phyloP scores from a whole-genome alignment of 2,113 vertebrate genomes.

The Cinclus cinclus region DNA sequence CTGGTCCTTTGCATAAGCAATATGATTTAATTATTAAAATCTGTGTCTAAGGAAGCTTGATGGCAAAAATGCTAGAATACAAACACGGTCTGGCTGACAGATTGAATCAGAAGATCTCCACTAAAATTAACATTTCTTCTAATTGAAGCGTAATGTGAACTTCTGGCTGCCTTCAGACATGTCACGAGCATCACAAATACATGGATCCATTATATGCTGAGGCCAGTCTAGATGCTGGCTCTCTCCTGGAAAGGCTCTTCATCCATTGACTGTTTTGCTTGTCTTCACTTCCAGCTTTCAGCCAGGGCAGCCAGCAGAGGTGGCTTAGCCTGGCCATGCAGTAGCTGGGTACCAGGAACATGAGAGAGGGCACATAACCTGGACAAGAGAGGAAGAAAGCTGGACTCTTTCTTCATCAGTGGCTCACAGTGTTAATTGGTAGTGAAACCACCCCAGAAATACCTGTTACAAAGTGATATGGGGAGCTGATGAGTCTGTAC shows the following conservation, averaged over 20 bases:
- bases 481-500: neutral
- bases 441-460: neutral
- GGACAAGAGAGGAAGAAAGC: neutral
- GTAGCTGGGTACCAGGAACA: rapidly evolving
- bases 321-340: neutral
- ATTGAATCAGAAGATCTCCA: neutral
- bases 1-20: neutral
- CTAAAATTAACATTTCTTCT: neutral
- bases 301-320: neutral
- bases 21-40: neutral
- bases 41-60: neutral
- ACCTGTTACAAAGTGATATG: neutral
- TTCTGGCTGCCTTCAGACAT: neutral
- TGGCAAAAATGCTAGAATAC: neutral
- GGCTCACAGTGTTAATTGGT: neutral
- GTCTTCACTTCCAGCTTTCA: neutral
- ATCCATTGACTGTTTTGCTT: rapidly evolving
- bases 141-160: neutral
- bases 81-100: neutral
- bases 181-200: neutral
- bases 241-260: neutral
- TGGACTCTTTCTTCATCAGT: neutral
- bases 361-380: neutral
- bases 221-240: neutral
- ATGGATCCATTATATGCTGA: neutral